Evolutionary conservation across 2,888 invertebrate genomes (phyloP), one percentile per base, ranked within the genome.

Genomic region (Athripsodes cinereus): DNA sequence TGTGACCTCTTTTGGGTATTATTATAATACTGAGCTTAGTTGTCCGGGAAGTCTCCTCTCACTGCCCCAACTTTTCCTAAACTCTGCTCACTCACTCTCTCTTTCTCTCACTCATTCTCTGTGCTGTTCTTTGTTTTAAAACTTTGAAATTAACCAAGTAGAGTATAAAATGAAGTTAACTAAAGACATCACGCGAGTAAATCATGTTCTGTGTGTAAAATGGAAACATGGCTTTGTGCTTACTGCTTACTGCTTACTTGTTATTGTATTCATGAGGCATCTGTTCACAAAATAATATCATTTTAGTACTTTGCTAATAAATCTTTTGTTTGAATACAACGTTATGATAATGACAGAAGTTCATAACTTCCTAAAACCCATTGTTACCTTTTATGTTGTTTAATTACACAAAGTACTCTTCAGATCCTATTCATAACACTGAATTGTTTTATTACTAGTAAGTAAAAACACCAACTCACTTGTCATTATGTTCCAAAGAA

Each of bases 71-170:
- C 21, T 46, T 46, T 54, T 31, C 26, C 18, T 47, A 54, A 16
- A 54, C 48, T 48, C 46, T 47, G 47, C 54, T 47, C 48, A 13
- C 20, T n/a, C n/a, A n/a, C n/a, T n/a, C n/a, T n/a, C n/a, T n/a
- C n/a, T n/a, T n/a, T n/a, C n/a, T n/a, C n/a, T n/a, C n/a, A n/a
- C n/a, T n/a, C n/a, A n/a, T n/a, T n/a, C n/a, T n/a, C n/a, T n/a
- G n/a, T n/a, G n/a, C n/a, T n/a, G n/a, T 19, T 54, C 46, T 47
- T 54, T 54, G 48, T 54, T 54, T 26, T 26, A n/a, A 54, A 54
- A 48, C 54, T 54, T 54, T 31, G 22, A 54, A 54, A 54, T 54
- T 48, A 48, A 46, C 46, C 54, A 18, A 46, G 31, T 18, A 40
- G n/a, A n/a, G 40, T 40, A 40, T 22, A 13, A 48, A 54, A 54